These are phyloP conservation scores for Anabacerthia variegaticeps DNA, from an alignment of 2,797 vertebrate genomes.

Conservation along the genomic window DNA sequence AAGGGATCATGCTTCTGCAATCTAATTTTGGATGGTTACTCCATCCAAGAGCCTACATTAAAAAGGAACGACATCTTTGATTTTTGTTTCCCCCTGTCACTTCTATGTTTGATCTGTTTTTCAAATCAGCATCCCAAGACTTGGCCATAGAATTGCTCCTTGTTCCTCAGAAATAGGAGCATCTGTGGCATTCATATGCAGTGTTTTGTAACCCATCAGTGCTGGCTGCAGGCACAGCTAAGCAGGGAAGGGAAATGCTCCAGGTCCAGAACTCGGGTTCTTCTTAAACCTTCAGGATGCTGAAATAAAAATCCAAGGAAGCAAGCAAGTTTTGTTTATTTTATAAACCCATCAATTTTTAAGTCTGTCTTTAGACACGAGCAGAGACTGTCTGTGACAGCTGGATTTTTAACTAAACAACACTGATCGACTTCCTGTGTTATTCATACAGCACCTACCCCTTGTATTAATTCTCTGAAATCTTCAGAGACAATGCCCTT, in stretches of 20 bases:
- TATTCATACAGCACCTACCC: not conserved
- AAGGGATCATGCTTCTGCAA: slow-evolving; percentile 14
- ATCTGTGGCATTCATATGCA: not conserved
- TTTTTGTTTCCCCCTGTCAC: not conserved
- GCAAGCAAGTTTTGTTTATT: not conserved
- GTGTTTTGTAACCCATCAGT: not conserved
- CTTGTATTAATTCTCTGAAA: not conserved
- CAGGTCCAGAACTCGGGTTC: not conserved
- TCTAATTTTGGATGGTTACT: not conserved
- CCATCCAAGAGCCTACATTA: not conserved
- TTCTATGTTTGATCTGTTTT: slow-evolving; percentile 30
- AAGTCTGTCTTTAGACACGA: not conserved
- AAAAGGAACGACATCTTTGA: slow-evolving; percentile 17
- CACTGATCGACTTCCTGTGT: not conserved
- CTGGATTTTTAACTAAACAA: not conserved
- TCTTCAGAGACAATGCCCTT: not conserved
- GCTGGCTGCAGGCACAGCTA: not conserved
- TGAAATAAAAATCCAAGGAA: slow-evolving; percentile 3
- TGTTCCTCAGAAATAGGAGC: not conserved
- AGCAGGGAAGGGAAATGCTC: not conserved
- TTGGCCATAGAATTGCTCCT: not conserved
- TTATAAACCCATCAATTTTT: not conserved
- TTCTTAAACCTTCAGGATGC: not conserved
- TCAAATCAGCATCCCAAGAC: slow-evolving; percentile 22
- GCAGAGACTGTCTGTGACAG: not conserved